Evolutionary conservation across 2,797 vertebrate species (phyloP).

Genomic region (Myotis findleyi): DNA sequence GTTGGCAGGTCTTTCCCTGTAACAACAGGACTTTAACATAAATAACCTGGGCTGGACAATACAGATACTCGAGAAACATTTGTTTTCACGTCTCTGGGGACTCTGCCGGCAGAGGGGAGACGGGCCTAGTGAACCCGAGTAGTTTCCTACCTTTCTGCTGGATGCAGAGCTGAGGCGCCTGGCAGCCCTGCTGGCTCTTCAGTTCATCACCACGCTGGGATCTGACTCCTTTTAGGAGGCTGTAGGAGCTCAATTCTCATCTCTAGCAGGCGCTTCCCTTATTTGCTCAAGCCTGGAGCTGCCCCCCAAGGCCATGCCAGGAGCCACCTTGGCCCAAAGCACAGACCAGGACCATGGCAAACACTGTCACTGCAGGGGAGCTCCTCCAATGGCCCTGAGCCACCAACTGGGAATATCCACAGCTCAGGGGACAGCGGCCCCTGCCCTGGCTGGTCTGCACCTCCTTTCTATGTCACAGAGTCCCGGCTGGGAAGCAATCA

Average conservation of each 20-base stretch:
- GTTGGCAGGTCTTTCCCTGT: not conserved
- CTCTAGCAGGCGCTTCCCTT: not conserved
- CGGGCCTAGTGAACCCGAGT: not conserved
- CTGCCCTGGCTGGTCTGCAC: not conserved
- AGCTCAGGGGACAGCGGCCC: not conserved
- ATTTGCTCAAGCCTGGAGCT: not conserved
- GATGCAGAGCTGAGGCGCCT: not conserved
- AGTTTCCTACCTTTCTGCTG: slow-evolving; percentile 27
- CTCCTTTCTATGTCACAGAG: not conserved
- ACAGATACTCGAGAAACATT: not conserved
- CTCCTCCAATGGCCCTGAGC: not conserved
- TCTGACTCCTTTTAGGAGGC: not conserved
- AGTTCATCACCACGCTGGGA: not conserved
- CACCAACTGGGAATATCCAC: not conserved
- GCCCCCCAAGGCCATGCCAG: not conserved
- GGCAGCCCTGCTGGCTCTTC: not conserved
- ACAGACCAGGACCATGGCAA: not conserved
- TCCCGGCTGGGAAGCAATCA: slow-evolving; percentile 6
- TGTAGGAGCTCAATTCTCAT: not conserved
- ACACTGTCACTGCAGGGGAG: not conserved
- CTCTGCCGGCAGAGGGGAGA: not conserved
- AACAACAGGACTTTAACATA: not conserved
- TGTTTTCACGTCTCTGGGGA: not conserved
- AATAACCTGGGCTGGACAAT: not conserved
- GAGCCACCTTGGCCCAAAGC: not conserved